Evolutionary conservation across 2,888 invertebrate genomes (phyloP).

Genomic region (Anarsia innoxiella): DNA sequence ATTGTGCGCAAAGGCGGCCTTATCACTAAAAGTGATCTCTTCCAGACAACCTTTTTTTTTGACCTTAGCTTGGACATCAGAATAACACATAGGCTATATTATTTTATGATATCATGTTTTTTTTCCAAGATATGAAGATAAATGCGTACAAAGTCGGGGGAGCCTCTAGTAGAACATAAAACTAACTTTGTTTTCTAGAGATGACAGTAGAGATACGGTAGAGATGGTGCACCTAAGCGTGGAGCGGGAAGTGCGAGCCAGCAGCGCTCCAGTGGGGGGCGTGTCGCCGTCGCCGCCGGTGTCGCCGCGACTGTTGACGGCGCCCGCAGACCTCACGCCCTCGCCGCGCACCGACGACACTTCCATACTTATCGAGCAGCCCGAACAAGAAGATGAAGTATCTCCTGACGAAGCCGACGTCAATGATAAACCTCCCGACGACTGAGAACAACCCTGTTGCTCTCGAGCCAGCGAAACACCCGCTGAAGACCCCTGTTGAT

Average conservation of each 20-base stretch:
- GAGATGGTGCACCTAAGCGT: conserved; percentile 44
- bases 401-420: conserved; percentile 15
- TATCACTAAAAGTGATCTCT: too few species aligned
- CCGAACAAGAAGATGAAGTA: conserved; percentile 18
- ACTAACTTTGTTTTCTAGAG: too few species aligned
- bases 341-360: conserved; percentile 31
- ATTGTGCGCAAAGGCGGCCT: too few species aligned
- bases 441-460: conserved; percentile 31
- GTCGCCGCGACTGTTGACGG: conserved; percentile 11
- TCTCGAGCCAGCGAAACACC: conserved; percentile 18
- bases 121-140: too few species aligned
- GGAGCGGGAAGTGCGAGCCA: conserved; percentile 40
- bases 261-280: conserved; percentile 42
- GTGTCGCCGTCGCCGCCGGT: conserved; percentile 29
- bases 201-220: conserved; percentile 34
- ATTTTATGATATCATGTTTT: too few species aligned
- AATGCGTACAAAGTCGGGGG: too few species aligned
- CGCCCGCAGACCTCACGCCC: conserved; percentile 7
- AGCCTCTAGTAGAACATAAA: too few species aligned
- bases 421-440: conserved; percentile 16
- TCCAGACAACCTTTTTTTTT: too few species aligned
- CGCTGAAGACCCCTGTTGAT: conserved; percentile 30
- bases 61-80: too few species aligned
- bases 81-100: too few species aligned
- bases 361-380: conserved; percentile 42